Percentiles rank a stretch among this genome's conserved stretches.
phyloP scores from a whole-genome alignment of 2,797 vertebrate genomes.

The Sebastes diploproa region DNA sequence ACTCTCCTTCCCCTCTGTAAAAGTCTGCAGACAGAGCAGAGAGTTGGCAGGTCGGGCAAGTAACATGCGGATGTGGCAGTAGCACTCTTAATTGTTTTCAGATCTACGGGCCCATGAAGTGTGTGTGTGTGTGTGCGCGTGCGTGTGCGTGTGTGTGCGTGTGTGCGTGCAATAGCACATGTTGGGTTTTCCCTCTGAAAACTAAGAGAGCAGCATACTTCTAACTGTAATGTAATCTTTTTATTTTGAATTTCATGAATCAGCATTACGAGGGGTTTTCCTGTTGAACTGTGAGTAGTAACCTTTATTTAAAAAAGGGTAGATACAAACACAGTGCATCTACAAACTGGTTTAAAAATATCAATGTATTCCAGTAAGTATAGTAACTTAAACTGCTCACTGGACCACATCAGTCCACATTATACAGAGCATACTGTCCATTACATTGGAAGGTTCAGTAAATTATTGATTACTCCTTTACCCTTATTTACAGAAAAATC shows the following conservation, averaged over 20 bases:
- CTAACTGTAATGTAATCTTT: neutral
- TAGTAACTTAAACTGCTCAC: neutral
- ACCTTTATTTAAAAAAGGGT: neutral
- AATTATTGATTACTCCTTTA: neutral
- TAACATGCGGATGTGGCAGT: slow-evolving; percentile 75
- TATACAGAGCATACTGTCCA: neutral
- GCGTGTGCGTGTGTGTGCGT: no score
- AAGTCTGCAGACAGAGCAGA: slow-evolving; percentile 6
- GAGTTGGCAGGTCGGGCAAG: slow-evolving; percentile 29
- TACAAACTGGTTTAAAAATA: neutral
- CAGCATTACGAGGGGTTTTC: neutral
- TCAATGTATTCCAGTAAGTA: neutral
- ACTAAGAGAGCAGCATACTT: neutral
- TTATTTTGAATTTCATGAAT: neutral
- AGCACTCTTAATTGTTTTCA: slow-evolving; percentile 78
- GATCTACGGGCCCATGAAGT: slow-evolving; percentile 51
- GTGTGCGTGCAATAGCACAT: neutral
- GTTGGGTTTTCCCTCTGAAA: slow-evolving; percentile 3
- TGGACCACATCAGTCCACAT: neutral
- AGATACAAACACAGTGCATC: neutral
- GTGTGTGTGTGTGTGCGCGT: no score
- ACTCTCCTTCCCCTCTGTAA: neutral
- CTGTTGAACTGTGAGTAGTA: neutral
- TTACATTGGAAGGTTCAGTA: neutral
- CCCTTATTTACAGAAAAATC: neutral